These are phyloP conservation scores for Halyomorpha halys DNA, from an alignment of 1,140 invertebrate genomes.

Conservation along the genomic window DNA sequence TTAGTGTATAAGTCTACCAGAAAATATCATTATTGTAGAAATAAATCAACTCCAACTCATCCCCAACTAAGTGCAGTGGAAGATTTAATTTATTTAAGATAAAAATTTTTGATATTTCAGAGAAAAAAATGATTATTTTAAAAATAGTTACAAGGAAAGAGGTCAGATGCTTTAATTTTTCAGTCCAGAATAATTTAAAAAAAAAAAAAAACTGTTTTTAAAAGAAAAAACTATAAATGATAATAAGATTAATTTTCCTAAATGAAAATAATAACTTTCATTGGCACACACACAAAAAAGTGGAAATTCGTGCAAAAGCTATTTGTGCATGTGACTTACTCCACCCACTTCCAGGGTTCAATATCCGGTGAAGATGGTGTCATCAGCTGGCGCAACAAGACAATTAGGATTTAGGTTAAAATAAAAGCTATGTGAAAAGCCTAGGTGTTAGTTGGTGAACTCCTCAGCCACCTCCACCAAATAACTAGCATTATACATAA, in stretches of 20 bases:
- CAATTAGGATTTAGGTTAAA: constrained; percentile 15
- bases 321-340: constrained; percentile 47
- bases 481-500: too few species aligned
- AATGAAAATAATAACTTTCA: constrained; percentile 15
- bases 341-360: constrained; percentile 77
- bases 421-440: constrained; percentile 15
- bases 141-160: not conserved
- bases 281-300: not conserved
- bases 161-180: too few species aligned
- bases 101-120: too few species aligned
- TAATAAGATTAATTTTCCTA: not conserved
- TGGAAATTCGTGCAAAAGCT: constrained; percentile 7
- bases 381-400: constrained; percentile 26
- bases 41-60: too few species aligned
- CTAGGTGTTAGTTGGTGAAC: not conserved
- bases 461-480: too few species aligned
- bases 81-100: too few species aligned
- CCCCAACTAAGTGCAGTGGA: too few species aligned
- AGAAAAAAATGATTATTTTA: not conserved
- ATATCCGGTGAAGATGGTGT: constrained; percentile 33
- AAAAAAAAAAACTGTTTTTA: not conserved
- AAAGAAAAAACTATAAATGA: not conserved
- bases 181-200: not conserved
- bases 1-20: too few species aligned
- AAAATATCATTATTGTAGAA: too few species aligned